Evolutionary conservation across 30 jellyfish, hydroid and myxozoan species (phyloP).

Genomic region (Aurelia aurita complex sp. Pacific): DNA sequence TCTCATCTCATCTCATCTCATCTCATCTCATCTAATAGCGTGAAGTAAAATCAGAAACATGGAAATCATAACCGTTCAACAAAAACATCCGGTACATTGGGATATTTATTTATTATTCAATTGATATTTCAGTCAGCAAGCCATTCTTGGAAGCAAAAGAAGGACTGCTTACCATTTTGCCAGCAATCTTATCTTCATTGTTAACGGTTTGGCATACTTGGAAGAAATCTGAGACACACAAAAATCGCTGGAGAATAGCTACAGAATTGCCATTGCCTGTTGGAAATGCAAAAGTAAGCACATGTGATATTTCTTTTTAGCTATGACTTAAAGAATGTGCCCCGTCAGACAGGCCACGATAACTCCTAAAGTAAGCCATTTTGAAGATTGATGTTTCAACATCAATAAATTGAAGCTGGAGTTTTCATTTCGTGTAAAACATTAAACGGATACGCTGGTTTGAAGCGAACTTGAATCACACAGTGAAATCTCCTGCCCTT

Average conservation of each 20-base stretch:
- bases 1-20: no score
- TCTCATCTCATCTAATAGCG: no score
- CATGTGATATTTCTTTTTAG: not conserved
- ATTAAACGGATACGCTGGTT: no score
- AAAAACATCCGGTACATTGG: not conserved
- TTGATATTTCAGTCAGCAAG: constrained; percentile 54
- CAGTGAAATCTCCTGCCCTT: no score
- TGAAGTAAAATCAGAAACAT: no score
- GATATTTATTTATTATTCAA: not conserved
- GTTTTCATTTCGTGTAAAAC: no score
- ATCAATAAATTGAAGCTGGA: no score
- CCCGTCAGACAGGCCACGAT: no score
- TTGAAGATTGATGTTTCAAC: no score
- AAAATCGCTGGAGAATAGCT: constrained; percentile 39
- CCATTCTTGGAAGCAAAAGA: constrained; percentile 84
- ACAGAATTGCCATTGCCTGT: constrained; percentile 66
- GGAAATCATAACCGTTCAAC: no score
- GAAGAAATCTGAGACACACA: constrained; percentile 48
- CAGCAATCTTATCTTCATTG: constrained; percentile 77
- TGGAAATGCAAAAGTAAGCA: constrained; percentile 82
- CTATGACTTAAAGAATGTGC: not conserved
- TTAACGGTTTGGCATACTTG: constrained; percentile 85
- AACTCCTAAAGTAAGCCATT: no score
- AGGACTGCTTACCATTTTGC: constrained; percentile 81
- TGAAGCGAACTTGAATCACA: no score